phyloP scores from a whole-genome alignment of 92 coral and sea anemone species.

The Plumapathes pennacea region DNA sequence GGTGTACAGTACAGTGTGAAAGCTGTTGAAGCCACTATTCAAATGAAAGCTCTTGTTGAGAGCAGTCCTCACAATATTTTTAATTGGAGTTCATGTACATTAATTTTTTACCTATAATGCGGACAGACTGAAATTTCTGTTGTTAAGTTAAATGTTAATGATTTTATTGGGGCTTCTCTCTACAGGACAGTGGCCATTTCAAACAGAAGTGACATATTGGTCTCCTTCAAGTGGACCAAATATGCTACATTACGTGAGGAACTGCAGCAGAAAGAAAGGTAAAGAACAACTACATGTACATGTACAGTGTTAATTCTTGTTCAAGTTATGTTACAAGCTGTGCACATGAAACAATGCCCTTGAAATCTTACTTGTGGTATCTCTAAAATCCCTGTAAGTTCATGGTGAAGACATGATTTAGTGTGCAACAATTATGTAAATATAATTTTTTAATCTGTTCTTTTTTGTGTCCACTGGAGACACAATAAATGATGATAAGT shows the following conservation, averaged over 20 bases:
- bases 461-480: too few species aligned
- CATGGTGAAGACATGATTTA: too few species aligned
- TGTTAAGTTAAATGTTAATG: too few species aligned
- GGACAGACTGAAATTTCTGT: too few species aligned
- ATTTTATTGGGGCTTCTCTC: too few species aligned
- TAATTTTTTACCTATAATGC: not conserved
- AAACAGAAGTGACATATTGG: slow-evolving; percentile 92
- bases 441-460: too few species aligned
- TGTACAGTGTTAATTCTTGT: not conserved
- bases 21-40: not conserved
- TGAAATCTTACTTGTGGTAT: not conserved
- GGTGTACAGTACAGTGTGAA: too few species aligned
- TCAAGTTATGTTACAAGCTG: not conserved
- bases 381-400: too few species aligned
- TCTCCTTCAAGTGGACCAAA: slow-evolving; percentile 93
- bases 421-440: too few species aligned
- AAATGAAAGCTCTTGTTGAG: not conserved
- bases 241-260: slow-evolving; percentile 91
- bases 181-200: slow-evolving; percentile 80
- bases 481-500: too few species aligned
- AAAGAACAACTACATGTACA: not conserved
- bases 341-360: too few species aligned
- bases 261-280: slow-evolving; percentile 87
- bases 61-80: not conserved
- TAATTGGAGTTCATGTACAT: not conserved